These are phyloP conservation scores for Tiliacea citrago DNA, from an alignment of 2,888 invertebrate species.

Conservation along the genomic window DNA sequence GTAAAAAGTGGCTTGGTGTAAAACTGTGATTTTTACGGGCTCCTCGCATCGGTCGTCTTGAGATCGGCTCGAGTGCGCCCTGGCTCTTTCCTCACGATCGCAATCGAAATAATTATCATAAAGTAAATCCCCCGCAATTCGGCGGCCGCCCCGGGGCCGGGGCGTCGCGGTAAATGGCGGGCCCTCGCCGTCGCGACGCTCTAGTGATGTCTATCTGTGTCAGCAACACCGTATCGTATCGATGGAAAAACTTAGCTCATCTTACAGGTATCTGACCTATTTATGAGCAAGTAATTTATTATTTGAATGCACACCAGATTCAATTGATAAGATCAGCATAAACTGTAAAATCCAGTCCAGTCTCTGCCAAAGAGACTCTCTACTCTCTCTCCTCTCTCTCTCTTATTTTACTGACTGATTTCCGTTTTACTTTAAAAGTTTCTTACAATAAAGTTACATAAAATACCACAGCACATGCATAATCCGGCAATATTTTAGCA, in stretches of 20 bases:
- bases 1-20: slow-evolving; percentile 77
- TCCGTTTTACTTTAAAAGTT: not conserved
- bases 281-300: not conserved
- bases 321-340: not conserved
- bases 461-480: slow-evolving; percentile 10
- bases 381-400: too few relatives aligned
- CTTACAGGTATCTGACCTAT: not conserved
- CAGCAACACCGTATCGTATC: slow-evolving; percentile 69
- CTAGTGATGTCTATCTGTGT: slow-evolving; percentile 78
- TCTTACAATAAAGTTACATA: slow-evolving; percentile 3
- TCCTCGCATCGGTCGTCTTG: slow-evolving; percentile 75
- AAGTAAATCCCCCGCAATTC: slow-evolving; percentile 89
- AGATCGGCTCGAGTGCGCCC: slow-evolving; percentile 80
- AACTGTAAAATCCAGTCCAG: slow-evolving; percentile 15
- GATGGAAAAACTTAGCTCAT: slow-evolving; percentile 64
- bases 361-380: not conserved
- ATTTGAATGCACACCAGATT: slow-evolving; percentile 1
- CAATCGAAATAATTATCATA: slow-evolving; percentile 90
- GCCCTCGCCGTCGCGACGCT: slow-evolving; percentile 76
- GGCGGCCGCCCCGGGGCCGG: slow-evolving; percentile 82
- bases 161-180: slow-evolving; percentile 83
- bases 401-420: slow-evolving; percentile 1
- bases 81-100: slow-evolving; percentile 84
- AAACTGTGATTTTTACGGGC: slow-evolving; percentile 84
- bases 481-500: slow-evolving; percentile 28